phyloP scores from a whole-genome alignment of 1,140 invertebrate genomes.

The Panagrolaimus sp. region DNA sequence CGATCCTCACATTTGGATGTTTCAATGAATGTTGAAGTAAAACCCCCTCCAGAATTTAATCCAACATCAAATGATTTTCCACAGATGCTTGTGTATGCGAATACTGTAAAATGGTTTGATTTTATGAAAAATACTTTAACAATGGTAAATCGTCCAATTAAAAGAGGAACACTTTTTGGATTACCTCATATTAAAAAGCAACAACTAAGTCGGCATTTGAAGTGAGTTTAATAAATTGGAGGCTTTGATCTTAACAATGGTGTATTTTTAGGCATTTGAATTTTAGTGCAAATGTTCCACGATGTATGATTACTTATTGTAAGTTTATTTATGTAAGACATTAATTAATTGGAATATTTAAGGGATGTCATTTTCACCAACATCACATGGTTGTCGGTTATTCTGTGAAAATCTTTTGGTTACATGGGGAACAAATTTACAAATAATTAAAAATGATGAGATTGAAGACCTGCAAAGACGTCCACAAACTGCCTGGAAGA shows the following conservation, averaged over 20 bases:
- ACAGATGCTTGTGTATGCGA: conserved; percentile 57
- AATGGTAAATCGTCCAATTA: conserved; percentile 84
- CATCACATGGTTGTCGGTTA: conserved; percentile 85
- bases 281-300: conserved; percentile 76
- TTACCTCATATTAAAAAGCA: conserved; percentile 77
- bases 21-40: conserved; percentile 81
- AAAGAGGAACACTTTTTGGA: conserved; percentile 78
- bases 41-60: conserved; percentile 56
- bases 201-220: conserved; percentile 84
- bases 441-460: conserved; percentile 61
- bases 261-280: conserved; percentile 70
- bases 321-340: too few relatives aligned
- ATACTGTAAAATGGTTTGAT: conserved; percentile 57
- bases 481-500: conserved; percentile 80
- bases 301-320: conserved; percentile 85
- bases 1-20: conserved; percentile 86
- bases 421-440: conserved; percentile 62
- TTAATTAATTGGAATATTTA: too few relatives aligned
- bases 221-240: conserved; percentile 32
- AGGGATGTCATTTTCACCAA: conserved; percentile 91
- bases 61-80: conserved; percentile 29
- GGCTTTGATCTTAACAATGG: conserved; percentile 9
- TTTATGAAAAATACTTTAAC: conserved; percentile 74
- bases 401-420: conserved; percentile 78
- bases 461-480: conserved; percentile 79